Base-by-base conservation (phyloP, 2,113 vertebrate species). In the Oreochromis niloticus region DNA sequence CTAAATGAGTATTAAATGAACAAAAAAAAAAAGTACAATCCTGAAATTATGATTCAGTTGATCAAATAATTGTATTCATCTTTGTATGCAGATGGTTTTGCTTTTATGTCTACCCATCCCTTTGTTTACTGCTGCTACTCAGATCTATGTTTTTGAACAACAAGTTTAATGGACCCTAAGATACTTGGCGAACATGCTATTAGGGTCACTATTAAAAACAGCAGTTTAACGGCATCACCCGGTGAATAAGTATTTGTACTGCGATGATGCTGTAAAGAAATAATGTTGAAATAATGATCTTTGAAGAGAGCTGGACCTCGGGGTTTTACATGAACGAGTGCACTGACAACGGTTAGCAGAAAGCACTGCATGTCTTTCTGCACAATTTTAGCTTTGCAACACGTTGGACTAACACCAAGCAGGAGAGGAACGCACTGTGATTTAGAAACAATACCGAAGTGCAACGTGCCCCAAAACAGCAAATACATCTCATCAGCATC, bases 401-500 rank as follows among this genome's bases (percentile, higher is more conserved):
- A 63, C 50, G 4, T 22, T 7, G 30, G 8, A 68, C 57, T 4
- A 1, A 24, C 7, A 19, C 57, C 80, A 34, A 61, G 19, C 17
- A 63, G 30, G 11, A 10, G n/a, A 27, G 12, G 7, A 32, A 48
- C n/a, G 4, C 4, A 36, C 80, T 9, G 9, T 2, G 1, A 50
- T 81, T 32, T 81, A 24, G 6, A 27, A 87, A 80, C 30, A 19
- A 11, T 22, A 30, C 19, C 0, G 5, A 13, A 22, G 81, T 48
- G 52, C 48, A 75, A 81, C 22, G 41, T 41, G 39, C 5, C 46
- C 7, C 54, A 16, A 52, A 66, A 63, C 10, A 59, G 2, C 41
- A 71, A 55, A 86, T 11, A 12, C 9, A 39, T 88, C 80, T 79
- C 36, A 86, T 61, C 79, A 71, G 63, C 46, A 43, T 56, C 61